Percentiles rank a stretch among this genome's conserved stretches.
Evolutionary conservation across 2,888 invertebrate species (phyloP).

Genomic region (Clanis bilineata): DNA sequence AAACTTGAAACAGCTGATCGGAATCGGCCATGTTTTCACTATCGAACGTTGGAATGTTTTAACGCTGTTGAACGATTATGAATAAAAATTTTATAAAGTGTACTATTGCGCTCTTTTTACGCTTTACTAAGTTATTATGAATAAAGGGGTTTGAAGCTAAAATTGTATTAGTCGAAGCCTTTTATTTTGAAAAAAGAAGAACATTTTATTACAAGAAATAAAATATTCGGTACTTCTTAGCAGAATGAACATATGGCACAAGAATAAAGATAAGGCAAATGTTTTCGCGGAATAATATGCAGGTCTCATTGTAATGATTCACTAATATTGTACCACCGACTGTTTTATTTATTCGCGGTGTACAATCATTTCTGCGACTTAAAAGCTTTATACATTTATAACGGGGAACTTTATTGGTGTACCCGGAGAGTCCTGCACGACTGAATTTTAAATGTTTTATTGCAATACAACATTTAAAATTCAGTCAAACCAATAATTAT

Average conservation of each 20-base stretch:
- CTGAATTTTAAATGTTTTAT: neutral
- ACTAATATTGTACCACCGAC: conserved; percentile 7
- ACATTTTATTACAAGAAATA: neutral
- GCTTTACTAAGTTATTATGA: too few species aligned
- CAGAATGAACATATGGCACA: neutral
- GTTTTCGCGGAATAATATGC: conserved; percentile 11
- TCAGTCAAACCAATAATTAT: too few species aligned
- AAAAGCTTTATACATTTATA: conserved; percentile 6
- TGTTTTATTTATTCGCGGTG: conserved; percentile 10
- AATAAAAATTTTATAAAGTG: too few species aligned
- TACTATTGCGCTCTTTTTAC: too few species aligned
- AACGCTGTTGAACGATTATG: too few species aligned
- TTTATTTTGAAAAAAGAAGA: too few species aligned
- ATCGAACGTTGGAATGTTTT: too few species aligned
- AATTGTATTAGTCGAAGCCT: too few species aligned
- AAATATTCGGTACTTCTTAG: neutral
- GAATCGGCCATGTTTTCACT: too few species aligned
- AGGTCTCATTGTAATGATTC: conserved; percentile 12
- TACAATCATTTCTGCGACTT: conserved; percentile 4
- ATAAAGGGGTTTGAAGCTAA: too few species aligned
- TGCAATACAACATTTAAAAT: too few species aligned
- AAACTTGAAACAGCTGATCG: too few species aligned
- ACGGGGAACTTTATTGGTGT: neutral
- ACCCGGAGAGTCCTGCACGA: neutral
- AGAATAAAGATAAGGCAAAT: conserved; percentile 1